phyloP scores from a whole-genome alignment of 92 coral and sea anemone genomes.

The Epizoanthus fatuus region DNA sequence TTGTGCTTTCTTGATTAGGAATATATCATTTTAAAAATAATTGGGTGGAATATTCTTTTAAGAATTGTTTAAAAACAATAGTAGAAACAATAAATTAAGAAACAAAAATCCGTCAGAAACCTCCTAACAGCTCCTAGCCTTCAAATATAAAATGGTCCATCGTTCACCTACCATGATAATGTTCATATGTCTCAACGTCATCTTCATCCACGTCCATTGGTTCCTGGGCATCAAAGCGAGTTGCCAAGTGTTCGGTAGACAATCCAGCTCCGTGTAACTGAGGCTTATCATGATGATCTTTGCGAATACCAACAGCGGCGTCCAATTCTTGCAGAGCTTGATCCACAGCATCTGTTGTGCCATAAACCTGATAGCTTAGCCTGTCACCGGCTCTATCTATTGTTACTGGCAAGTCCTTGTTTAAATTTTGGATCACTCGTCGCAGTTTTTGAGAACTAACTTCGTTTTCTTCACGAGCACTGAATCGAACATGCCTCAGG shows the following conservation, averaged over 20 bases:
- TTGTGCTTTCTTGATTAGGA: no score
- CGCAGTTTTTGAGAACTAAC: background rate
- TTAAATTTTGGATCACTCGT: background rate
- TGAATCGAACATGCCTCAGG: background rate
- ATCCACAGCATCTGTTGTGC: slow-evolving; percentile 1
- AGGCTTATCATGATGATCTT: background rate
- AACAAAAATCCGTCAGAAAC: no score
- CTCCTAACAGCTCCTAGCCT: background rate
- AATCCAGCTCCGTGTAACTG: background rate
- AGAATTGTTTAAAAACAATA: no score
- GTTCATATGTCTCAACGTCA: background rate
- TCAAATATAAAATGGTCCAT: background rate
- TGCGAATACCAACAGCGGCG: background rate
- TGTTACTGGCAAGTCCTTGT: background rate
- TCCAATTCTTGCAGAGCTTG: slow-evolving; percentile 20
- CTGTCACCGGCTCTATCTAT: background rate
- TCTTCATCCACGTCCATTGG: slow-evolving; percentile 16
- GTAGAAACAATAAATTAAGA: no score
- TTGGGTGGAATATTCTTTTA: no score
- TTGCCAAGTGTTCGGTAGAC: background rate
- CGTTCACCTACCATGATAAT: background rate
- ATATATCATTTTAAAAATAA: no score
- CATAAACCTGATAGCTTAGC: slow-evolving; percentile 17
- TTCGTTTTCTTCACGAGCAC: background rate
- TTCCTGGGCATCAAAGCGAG: slow-evolving; percentile 16